Evolutionary conservation across 2,113 vertebrate genomes (phyloP), one percentile per base, ranked within the genome.

Genomic region (Cebidichthys violaceus): DNA sequence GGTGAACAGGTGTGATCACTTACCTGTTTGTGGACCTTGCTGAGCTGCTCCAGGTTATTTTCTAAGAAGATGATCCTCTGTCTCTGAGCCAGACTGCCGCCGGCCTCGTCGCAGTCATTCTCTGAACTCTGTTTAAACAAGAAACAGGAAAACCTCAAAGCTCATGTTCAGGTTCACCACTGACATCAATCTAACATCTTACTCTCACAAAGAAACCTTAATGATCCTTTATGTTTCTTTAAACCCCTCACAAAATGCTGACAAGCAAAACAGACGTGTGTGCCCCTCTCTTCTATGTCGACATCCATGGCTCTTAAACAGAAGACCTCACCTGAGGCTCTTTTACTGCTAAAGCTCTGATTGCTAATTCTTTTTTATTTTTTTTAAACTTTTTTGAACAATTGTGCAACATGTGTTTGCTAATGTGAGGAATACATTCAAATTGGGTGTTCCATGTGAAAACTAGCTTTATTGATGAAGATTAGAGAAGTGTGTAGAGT

Each of bases 11-110:
- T 41, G 35, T n/a, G 61, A 35, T 20, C 31, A 22, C 85, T 57
- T 0, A 88, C 93, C 92, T 93, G 93, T 35, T 93, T 94, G 89
- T 94, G 93, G 77, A 98, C 93, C n/a, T 82, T 91, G 74, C 92
- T 81, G 50, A 93, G 92, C 75, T 93, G 93, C 70, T 94, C 93
- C 82, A 94, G 57, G 75, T 92, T 94, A 18, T 93, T 94, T 45
- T 94, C 92, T 10, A 94, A 33, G 86, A 92, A 94, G 62, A 92
- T 7, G 45, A 94, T 94, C 50, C 93, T 88, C 74, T 93, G 93
- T 68, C 87, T 91, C 82, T 93, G 93, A 54, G 93, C 92, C 77
- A 86, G 37, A 65, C 93, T 93, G 20, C 93, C 93, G 0, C 93
- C 93, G 0, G 91, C 92, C 66, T 93, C 92, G 4, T 90, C 91